Conservation (phyloP, 2,888 invertebrate species). For the Anthrax anthrax region DNA sequence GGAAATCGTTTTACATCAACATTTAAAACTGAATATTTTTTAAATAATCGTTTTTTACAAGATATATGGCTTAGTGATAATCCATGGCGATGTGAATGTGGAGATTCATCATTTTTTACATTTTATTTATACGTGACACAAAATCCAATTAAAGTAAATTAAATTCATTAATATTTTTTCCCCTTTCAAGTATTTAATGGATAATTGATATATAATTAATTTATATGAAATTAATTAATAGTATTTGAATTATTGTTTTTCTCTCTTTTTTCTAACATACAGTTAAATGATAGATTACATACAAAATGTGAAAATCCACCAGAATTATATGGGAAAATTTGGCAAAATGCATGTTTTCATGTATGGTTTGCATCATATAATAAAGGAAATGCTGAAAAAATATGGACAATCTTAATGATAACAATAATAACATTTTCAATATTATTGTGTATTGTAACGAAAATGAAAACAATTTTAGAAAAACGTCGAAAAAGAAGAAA, state of each 20-base stretch:
- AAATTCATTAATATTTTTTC: constrained; percentile 26
- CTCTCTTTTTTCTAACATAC: no score
- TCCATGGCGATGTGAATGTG: constrained; percentile 63
- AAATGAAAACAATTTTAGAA: constrained; percentile 37
- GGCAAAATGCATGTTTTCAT: constrained; percentile 51
- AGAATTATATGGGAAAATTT: constrained; percentile 45
- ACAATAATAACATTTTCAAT: constrained; percentile 30
- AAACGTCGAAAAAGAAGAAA: constrained; percentile 32
- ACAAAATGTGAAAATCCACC: constrained; percentile 53
- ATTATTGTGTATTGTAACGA: constrained; percentile 17
- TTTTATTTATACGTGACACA: constrained; percentile 47
- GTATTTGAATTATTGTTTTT: no score
- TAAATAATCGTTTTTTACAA: constrained; percentile 41
- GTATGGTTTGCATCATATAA: constrained; percentile 41
- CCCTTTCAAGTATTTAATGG: no score
- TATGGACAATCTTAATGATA: constrained; percentile 45
- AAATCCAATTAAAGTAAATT: constrained; percentile 37
- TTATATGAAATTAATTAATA: no score
- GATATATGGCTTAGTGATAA: constrained; percentile 53
- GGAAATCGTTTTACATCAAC: constrained; percentile 56
- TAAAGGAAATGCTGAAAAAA: constrained; percentile 34
- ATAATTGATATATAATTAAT: no score
- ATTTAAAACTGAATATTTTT: constrained; percentile 44
- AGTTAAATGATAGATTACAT: constrained; percentile 29
- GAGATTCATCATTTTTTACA: constrained; percentile 41